Conservation (phyloP, 2,113 vertebrate genomes). For the Scomber scombrus region DNA sequence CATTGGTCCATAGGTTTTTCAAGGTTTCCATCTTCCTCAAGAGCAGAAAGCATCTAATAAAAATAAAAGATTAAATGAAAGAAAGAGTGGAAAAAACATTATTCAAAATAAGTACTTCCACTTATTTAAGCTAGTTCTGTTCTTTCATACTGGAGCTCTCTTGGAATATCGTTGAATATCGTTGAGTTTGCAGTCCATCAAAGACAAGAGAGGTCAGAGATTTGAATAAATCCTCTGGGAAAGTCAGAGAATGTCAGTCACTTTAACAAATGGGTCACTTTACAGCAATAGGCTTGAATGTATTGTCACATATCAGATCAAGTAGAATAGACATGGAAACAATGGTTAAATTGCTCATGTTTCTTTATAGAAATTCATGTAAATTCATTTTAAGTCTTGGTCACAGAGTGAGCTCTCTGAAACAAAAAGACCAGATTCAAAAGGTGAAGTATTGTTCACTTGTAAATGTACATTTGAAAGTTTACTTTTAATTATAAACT, state of each 20-base stretch:
- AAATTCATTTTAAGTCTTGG: too few species aligned
- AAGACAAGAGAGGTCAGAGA: not conserved
- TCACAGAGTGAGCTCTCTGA: too few species aligned
- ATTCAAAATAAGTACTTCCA: not conserved
- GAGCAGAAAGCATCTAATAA: too few species aligned
- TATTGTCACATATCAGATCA: not conserved
- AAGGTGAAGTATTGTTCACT: too few species aligned
- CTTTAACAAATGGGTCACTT: not conserved
- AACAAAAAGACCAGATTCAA: too few species aligned
- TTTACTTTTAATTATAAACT: conserved; percentile 1
- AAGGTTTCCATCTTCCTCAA: too few species aligned
- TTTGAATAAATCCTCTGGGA: not conserved
- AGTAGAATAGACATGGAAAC: not conserved
- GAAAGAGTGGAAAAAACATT: too few species aligned
- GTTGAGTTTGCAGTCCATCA: not conserved
- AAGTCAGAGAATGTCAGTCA: too few species aligned
- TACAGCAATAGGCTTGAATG: not conserved
- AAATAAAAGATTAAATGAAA: too few species aligned
- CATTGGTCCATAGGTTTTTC: too few species aligned
- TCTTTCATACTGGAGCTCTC: too few species aligned
- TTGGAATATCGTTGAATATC: not conserved
- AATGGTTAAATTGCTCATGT: not conserved
- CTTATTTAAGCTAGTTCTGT: not conserved
- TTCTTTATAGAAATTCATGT: too few species aligned
- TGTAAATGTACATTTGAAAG: not conserved